Conservation (phyloP, 2,888 invertebrate genomes). For the Parelbella ahira region DNA sequence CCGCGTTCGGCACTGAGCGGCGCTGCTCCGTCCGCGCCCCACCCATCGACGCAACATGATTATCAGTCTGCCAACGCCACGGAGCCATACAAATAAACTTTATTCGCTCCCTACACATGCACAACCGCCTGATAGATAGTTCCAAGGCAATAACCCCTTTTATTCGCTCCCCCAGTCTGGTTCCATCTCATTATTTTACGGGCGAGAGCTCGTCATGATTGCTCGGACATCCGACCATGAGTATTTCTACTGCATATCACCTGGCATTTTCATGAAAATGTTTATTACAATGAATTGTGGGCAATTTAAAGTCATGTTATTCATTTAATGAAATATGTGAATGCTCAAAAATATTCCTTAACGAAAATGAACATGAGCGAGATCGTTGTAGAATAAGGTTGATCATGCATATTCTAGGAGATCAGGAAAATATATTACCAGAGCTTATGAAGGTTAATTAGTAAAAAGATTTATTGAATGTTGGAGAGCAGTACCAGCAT, state of each 20-base stretch:
- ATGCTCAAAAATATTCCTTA: too few relatives aligned
- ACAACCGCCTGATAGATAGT: constrained; percentile 59
- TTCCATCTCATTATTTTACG: constrained; percentile 71
- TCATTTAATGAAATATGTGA: too few relatives aligned
- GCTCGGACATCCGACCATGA: constrained; percentile 35
- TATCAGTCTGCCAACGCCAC: constrained; percentile 65
- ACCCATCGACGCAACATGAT: constrained; percentile 65
- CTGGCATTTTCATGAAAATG: background rate
- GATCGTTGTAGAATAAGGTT: too few relatives aligned
- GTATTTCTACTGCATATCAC: background rate
- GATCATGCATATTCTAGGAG: too few relatives aligned
- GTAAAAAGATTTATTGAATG: too few relatives aligned
- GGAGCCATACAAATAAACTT: constrained; percentile 73
- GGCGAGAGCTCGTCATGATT: constrained; percentile 66
- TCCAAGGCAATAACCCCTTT: constrained; percentile 76
- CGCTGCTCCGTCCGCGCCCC: constrained; percentile 57
- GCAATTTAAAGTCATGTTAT: too few relatives aligned
- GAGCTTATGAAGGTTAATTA: too few relatives aligned
- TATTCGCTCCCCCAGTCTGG: constrained; percentile 63
- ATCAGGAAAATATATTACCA: too few relatives aligned
- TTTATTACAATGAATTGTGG: background rate
- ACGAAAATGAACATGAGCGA: too few relatives aligned
- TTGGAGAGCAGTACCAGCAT: too few relatives aligned
- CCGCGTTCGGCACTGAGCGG: constrained; percentile 59
- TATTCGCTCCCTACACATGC: constrained; percentile 74